Evolutionary conservation across 1,140 invertebrate species (phyloP).

Genomic region (Tyrophagus putrescentiae): DNA sequence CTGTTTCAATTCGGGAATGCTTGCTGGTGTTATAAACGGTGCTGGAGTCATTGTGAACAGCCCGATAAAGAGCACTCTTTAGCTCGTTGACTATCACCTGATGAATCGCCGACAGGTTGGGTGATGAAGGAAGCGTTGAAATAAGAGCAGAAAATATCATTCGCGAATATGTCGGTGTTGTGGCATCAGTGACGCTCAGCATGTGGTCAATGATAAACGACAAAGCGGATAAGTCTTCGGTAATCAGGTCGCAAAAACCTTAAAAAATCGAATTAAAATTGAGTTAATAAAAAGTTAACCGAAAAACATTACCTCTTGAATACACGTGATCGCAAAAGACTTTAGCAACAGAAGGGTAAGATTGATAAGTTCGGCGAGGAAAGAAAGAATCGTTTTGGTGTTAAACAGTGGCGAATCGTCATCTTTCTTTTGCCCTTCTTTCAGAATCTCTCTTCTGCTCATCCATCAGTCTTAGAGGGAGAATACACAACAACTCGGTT

Average conservation of each 20-base stretch:
- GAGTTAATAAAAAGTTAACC: not conserved
- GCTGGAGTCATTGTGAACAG: slow-evolving; percentile 48
- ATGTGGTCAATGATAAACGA: slow-evolving; percentile 66
- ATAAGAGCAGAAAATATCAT: slow-evolving; percentile 52
- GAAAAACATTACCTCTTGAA: slow-evolving; percentile 19
- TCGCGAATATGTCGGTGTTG: slow-evolving; percentile 55
- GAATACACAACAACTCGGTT: no score
- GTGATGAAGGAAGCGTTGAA: slow-evolving; percentile 48
- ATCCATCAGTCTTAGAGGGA: no score
- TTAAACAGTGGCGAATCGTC: not conserved
- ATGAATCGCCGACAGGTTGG: slow-evolving; percentile 64
- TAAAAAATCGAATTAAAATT: not conserved
- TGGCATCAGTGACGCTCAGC: slow-evolving; percentile 50
- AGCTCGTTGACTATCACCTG: slow-evolving; percentile 55
- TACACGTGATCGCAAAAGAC: slow-evolving; percentile 61
- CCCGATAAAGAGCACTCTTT: slow-evolving; percentile 53
- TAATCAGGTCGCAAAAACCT: slow-evolving; percentile 40
- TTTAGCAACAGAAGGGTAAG: slow-evolving; percentile 58
- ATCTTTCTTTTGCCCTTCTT: not conserved
- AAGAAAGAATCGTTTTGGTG: slow-evolving; percentile 45
- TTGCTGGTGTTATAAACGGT: slow-evolving; percentile 64
- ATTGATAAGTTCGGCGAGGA: slow-evolving; percentile 65
- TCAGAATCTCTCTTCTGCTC: not conserved
- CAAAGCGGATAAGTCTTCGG: slow-evolving; percentile 54
- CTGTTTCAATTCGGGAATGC: slow-evolving; percentile 57